Percentiles rank a stretch among this genome's conserved stretches.
Evolutionary conservation across 2,113 vertebrate genomes (phyloP).

Genomic region (Otis tarda): DNA sequence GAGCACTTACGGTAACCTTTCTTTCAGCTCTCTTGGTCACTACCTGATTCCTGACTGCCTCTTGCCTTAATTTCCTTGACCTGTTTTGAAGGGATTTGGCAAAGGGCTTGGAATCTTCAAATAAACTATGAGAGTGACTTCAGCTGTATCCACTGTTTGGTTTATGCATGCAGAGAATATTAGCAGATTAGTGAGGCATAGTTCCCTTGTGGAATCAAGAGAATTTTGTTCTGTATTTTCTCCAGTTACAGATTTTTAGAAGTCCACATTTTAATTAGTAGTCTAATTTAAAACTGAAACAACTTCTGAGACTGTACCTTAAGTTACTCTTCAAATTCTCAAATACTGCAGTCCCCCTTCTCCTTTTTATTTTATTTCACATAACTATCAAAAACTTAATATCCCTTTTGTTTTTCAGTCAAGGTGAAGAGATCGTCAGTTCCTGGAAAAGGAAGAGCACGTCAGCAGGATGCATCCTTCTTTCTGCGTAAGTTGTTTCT

Average conservation of each 20-base stretch:
- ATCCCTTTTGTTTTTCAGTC: slow-evolving; percentile 12
- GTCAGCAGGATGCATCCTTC: slow-evolving; percentile 62
- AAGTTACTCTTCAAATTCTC: neutral
- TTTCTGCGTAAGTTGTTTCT: neutral
- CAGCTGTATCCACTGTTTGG: neutral
- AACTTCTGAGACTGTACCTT: neutral
- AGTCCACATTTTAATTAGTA: neutral
- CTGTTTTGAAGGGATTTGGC: neutral
- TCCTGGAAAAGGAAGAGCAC: slow-evolving; percentile 61
- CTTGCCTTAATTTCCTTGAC: neutral
- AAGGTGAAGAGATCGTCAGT: neutral
- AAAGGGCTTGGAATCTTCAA: slow-evolving; percentile 21
- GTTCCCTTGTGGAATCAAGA: neutral
- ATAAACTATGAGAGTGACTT: neutral
- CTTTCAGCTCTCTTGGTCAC: neutral
- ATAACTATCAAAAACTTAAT: neutral
- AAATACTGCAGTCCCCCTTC: neutral
- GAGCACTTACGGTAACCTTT: neutral
- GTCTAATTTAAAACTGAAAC: neutral
- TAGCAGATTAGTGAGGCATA: neutral
- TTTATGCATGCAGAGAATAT: neutral
- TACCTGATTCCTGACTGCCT: neutral
- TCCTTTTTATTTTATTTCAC: neutral
- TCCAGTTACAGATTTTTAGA: neutral
- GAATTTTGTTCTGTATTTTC: neutral